Conservation (phyloP, 1,140 invertebrate species). For the Oedothorax gibbosus region DNA sequence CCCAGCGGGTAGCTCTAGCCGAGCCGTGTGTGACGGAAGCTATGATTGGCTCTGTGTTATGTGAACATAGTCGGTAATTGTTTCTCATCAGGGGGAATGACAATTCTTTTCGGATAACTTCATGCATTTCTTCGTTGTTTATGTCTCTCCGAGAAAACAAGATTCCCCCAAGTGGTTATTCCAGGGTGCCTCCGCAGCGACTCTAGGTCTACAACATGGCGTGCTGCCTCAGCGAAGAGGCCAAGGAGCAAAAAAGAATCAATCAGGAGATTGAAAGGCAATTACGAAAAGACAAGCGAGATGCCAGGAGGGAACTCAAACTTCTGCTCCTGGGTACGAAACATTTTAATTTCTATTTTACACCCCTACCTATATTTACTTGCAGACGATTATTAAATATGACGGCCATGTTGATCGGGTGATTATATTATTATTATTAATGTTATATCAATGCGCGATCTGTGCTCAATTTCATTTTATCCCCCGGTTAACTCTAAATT, state of each 20-base stretch:
- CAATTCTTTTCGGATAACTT: constrained; percentile 40
- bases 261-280: constrained; percentile 99
- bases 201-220: constrained; percentile 75
- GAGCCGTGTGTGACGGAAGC: constrained; percentile 52
- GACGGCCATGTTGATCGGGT: constrained; percentile 8
- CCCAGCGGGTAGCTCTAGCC: constrained; percentile 30
- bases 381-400: neutral
- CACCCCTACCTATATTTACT: no score
- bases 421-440: no score
- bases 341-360: neutral
- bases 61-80: constrained; percentile 57
- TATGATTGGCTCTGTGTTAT: constrained; percentile 55
- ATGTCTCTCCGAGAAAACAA: constrained; percentile 44
- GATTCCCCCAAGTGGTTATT: constrained; percentile 33
- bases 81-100: constrained; percentile 51
- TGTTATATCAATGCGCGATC: no score
- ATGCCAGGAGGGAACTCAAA: constrained; percentile 99
- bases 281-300: constrained; percentile 97
- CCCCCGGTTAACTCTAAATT: no score
- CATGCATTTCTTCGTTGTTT: constrained; percentile 52
- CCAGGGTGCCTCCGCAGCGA: constrained; percentile 41
- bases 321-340: constrained; percentile 95
- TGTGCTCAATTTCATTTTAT: no score
- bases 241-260: constrained; percentile 99
- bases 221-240: constrained; percentile 99